Evolutionary conservation across 1,140 invertebrate species (phyloP), one percentile per base, ranked within the genome.

Genomic region (Eciton burchellii): DNA sequence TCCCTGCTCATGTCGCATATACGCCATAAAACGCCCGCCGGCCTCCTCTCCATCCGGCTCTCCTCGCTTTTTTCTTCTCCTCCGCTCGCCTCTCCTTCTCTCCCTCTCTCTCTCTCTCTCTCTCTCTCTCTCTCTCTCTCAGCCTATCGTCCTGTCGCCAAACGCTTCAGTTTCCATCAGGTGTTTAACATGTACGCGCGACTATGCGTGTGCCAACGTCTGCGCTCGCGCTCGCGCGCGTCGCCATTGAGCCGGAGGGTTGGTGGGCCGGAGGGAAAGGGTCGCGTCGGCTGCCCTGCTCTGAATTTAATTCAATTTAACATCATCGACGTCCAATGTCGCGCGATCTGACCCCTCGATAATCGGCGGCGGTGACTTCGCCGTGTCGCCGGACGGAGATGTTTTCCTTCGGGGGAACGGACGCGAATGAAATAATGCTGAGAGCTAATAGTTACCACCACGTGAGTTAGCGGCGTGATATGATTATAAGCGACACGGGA

Each of bases 1-100:
- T 86, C 66, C 81, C 60, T 76, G 82, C 68, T 83, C 86, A 71
- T 85, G 86, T 88, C 86, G 84, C 72, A 63, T 87, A 85, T 84
- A 72, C 63, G 70, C 73, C 68, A 86, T 88, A 88, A 88, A 88
- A 84, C 26, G 60, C 19, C 54, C 21, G 26, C 77, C 24, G 52
- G 12, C 14, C 41, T 35, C n/a, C 43, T 41, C 43, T 16, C 5
- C n/a, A n/a, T n/a, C 43, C 63, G 29, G 2, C 35, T 35, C 35
- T 35, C 35, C 35, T 35, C 49, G 60, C n/a, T 49, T 29, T 49
- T 26, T 21, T 81, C 54, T 43, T 49, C 63, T 26, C 43, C 45
- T 56, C 66, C 52, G 57, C 43, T 26, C 12, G 6, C 41, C n/a
- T 72, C 45, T 4, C 54, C 52, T 72, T 82, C 52, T 68, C 43